These are phyloP conservation scores for Plumapathes pennacea DNA, from an alignment of 92 coral and sea anemone species.

Conservation along the genomic window DNA sequence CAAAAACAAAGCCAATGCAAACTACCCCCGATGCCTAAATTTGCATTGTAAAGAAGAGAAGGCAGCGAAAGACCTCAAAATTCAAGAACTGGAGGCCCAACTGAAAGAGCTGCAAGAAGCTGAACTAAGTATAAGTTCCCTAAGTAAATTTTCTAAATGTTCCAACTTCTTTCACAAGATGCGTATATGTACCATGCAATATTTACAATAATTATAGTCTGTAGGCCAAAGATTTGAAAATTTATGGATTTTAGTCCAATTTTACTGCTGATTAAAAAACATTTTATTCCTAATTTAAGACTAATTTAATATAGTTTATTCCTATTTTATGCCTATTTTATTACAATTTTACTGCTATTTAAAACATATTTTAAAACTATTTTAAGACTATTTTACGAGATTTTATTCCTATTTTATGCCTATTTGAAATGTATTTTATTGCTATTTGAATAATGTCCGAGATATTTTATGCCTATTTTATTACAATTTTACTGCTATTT, in stretches of 20 bases:
- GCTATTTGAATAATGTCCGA: too few species aligned
- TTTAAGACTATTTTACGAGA: not conserved
- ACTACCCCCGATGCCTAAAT: slow-evolving; percentile 17
- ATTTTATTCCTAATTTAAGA: not conserved
- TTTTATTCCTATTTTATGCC: slow-evolving; percentile 15
- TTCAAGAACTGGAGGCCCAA: slow-evolving; percentile 12
- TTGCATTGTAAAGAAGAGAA: slow-evolving; percentile 24
- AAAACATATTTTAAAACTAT: not conserved
- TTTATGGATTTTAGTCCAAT: not conserved
- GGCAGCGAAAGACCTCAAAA: slow-evolving; percentile 9
- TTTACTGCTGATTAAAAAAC: not conserved
- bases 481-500: slow-evolving; percentile 3
- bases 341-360: not conserved
- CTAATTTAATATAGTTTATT: slow-evolving; percentile 4
- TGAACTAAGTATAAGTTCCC: too few species aligned
- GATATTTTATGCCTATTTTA: slow-evolving; percentile 1
- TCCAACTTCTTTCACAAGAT: too few species aligned
- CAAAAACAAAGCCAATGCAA: not conserved
- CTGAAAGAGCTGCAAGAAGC: slow-evolving; percentile 6
- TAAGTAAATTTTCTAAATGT: slow-evolving; percentile 5
- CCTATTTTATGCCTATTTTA: slow-evolving; percentile 26
- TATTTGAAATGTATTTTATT: slow-evolving; percentile 12
- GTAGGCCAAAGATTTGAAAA: too few species aligned
- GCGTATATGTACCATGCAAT: too few species aligned
- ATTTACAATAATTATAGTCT: too few species aligned